These are phyloP conservation scores for Tryphoninae sp. DNA, from an alignment of 2,888 invertebrate genomes.

Conservation along the genomic window DNA sequence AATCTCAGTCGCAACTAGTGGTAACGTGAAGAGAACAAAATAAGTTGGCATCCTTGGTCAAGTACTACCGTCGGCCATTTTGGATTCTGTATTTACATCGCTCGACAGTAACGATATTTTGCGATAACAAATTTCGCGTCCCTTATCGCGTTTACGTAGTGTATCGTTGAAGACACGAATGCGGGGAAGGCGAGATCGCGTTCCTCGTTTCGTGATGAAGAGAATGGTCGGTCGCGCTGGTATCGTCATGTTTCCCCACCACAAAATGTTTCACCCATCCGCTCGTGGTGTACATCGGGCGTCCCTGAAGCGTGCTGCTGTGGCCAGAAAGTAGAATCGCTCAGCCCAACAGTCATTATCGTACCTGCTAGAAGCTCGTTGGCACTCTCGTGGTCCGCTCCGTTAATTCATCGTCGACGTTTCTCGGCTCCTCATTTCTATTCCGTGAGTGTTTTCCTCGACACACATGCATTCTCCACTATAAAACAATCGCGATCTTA, in stretches of 20 bases:
- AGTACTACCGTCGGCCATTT: background rate
- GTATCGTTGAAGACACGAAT: conserved; percentile 51
- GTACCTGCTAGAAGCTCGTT: conserved; percentile 58
- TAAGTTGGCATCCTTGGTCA: background rate
- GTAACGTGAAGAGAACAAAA: background rate
- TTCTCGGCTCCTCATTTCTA: conserved; percentile 3
- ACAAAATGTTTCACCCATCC: conserved; percentile 8
- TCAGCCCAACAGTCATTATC: conserved; percentile 62
- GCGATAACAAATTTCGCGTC: background rate
- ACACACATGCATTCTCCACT: conserved; percentile 5
- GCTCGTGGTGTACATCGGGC: conserved; percentile 35
- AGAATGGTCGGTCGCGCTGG: conserved; percentile 29
- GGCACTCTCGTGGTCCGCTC: conserved; percentile 45
- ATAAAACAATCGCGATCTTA: background rate
- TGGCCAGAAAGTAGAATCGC: conserved; percentile 31
- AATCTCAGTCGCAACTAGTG: background rate
- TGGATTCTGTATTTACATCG: background rate
- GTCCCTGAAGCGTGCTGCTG: conserved; percentile 54
- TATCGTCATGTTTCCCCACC: conserved; percentile 45
- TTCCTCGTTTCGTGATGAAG: conserved; percentile 18
- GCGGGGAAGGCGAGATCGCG: conserved; percentile 41
- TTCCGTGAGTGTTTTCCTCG: conserved; percentile 7
- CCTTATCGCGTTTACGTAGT: background rate
- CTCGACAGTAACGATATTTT: background rate
- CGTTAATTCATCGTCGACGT: conserved; percentile 46